Conservation (phyloP, 1,140 invertebrate species). For the Cepaea nemoralis region DNA sequence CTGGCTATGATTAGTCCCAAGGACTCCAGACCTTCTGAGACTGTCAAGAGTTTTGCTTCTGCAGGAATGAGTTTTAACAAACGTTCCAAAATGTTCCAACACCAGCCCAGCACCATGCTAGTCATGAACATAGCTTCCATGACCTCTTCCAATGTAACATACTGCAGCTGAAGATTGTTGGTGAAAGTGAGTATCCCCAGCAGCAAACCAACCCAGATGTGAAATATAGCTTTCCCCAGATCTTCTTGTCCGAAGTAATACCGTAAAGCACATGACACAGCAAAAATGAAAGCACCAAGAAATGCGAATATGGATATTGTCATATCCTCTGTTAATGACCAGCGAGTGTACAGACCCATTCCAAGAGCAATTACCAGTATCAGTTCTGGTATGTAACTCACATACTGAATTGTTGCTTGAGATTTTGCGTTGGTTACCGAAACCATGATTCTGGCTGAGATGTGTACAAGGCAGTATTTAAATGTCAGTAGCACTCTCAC, state of each 20-base stretch:
- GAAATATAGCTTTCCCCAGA: conserved; percentile 57
- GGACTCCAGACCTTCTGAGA: conserved; percentile 58
- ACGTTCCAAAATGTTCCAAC: conserved; percentile 60
- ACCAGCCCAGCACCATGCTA: conserved; percentile 57
- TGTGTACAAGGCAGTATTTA: conserved; percentile 31
- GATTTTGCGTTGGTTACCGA: conserved; percentile 42
- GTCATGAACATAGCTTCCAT: conserved; percentile 64
- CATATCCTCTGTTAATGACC: conserved; percentile 56
- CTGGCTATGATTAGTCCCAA: conserved; percentile 64
- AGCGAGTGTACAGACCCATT: conserved; percentile 66
- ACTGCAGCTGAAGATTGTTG: conserved; percentile 53
- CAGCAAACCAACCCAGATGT: conserved; percentile 68
- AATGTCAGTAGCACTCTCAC: not conserved
- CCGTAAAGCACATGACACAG: conserved; percentile 59
- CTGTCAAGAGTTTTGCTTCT: conserved; percentile 51
- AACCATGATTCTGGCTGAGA: conserved; percentile 24
- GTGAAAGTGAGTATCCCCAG: conserved; percentile 66
- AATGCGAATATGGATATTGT: conserved; percentile 59
- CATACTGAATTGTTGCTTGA: conserved; percentile 50
- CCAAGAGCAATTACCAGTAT: conserved; percentile 63
- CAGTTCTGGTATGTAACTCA: conserved; percentile 58
- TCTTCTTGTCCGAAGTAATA: conserved; percentile 62
- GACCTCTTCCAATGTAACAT: conserved; percentile 57
- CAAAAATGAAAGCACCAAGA: conserved; percentile 64
- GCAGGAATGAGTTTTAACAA: conserved; percentile 51